Percentiles rank a stretch among this genome's conserved stretches.
Conservation (phyloP, 2,113 vertebrate genomes). For the Dolichallabes microphthalmus region DNA sequence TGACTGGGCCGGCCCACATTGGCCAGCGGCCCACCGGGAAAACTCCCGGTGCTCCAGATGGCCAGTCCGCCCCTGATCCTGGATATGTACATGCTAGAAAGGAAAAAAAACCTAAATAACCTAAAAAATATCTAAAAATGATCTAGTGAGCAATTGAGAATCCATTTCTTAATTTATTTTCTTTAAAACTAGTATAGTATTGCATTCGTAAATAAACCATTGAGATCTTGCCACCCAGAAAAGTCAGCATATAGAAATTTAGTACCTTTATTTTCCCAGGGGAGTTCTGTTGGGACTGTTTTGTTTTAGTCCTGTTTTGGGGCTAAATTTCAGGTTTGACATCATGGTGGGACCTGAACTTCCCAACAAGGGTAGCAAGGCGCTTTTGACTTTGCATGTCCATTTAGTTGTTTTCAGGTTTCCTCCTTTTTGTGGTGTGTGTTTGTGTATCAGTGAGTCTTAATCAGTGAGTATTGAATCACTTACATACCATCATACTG, state of each 20-base stretch:
- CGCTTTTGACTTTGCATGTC: background rate
- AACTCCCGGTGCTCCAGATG: no score
- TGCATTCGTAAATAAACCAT: background rate
- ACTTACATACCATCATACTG: background rate
- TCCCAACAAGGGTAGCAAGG: background rate
- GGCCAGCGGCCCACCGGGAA: no score
- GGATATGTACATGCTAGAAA: background rate
- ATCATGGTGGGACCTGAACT: background rate
- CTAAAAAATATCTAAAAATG: background rate
- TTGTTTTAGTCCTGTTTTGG: background rate
- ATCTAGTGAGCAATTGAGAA: background rate
- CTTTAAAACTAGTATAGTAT: background rate
- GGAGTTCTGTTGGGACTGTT: background rate
- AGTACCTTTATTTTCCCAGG: background rate
- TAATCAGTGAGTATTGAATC: background rate
- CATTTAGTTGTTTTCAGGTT: no score
- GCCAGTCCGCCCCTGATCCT: no score
- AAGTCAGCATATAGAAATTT: background rate
- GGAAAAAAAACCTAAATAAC: background rate
- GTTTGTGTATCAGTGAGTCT: background rate
- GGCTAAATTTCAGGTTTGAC: background rate
- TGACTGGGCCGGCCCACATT: no score
- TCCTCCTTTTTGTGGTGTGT: background rate
- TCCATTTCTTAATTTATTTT: background rate
- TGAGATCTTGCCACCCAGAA: background rate